Evolutionary conservation across 1,140 invertebrate genomes (phyloP), one percentile per base, ranked within the genome.

Genomic region (Epicauta chinensis): DNA sequence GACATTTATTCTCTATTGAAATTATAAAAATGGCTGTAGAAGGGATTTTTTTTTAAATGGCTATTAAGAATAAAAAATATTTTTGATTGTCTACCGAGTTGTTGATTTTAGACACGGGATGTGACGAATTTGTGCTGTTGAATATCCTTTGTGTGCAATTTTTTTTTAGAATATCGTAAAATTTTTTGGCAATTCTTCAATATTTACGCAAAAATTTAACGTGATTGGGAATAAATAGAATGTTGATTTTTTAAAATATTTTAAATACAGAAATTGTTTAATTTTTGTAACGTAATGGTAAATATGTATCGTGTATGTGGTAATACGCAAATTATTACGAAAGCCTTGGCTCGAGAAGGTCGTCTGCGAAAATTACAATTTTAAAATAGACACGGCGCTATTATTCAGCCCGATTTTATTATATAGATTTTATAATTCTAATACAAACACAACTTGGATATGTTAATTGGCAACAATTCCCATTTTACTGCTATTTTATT

Each of bases 241-340:
- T n/a, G n/a, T n/a, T n/a, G n/a, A n/a, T n/a, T n/a, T n/a, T n/a
- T n/a, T n/a, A n/a, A n/a, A n/a, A n/a, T n/a, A n/a, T n/a, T n/a
- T n/a, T n/a, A n/a, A n/a, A n/a, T n/a, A n/a, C n/a, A n/a, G n/a
- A n/a, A n/a, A n/a, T n/a, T 45, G 42, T 47, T 47, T 47, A 37
- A 47, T 47, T 47, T 47, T 34, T 30, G 34, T 47, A 36, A 47
- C 34, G 34, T 37, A 30, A 47, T 29, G 45, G 45, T 47, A 47
- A 47, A 47, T 47, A 47, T 47, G 45, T 47, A 47, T 47, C 45
- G 30, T 46, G 43, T 23, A 23, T 47, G 45, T 47, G 17, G 45
- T 47, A 47, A 47, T 47, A 47, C 45, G 45, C 45, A 47, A 47
- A 47, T 47, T 47, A 37, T 47, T 47, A 37, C 45, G 45, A 47